phyloP scores from a whole-genome alignment of 2,797 vertebrate genomes.

The Synaphobranchus kaupii region DNA sequence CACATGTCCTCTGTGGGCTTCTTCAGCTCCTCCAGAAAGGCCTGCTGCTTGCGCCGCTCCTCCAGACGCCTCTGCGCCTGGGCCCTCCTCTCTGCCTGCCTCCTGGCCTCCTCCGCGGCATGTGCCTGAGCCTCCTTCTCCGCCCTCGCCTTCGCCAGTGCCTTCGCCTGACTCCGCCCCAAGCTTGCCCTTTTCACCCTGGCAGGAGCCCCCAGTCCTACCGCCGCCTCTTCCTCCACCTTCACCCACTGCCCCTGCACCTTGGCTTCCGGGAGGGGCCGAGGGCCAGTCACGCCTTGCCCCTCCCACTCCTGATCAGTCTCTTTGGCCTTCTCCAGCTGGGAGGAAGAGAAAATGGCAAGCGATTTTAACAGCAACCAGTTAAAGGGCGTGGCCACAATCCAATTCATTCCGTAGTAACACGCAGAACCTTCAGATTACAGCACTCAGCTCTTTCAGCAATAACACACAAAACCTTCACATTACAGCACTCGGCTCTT shows the following conservation, averaged over 20 bases:
- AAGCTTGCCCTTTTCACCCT: conserved; percentile 69
- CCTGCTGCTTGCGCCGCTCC: conserved; percentile 88
- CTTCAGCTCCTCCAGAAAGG: conserved; percentile 92
- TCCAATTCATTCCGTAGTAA: neutral
- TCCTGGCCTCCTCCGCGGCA: conserved; percentile 78
- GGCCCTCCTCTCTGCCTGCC: conserved; percentile 76
- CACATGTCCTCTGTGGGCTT: conserved; percentile 97
- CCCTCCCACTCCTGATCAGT: conserved; percentile 48
- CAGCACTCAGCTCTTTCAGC: neutral
- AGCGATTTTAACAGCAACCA: neutral
- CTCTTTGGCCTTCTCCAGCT: conserved; percentile 66
- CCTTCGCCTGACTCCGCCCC: conserved; percentile 78
- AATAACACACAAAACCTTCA: too few species aligned
- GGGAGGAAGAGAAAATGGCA: neutral
- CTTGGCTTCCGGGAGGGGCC: conserved; percentile 64
- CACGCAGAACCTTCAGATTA: neutral
- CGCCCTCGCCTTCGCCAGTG: conserved; percentile 78
- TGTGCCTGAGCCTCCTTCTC: conserved; percentile 80
- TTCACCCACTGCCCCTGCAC: conserved; percentile 62
- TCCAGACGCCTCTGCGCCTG: conserved; percentile 84
- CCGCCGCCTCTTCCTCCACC: conserved; percentile 55
- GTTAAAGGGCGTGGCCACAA: neutral
- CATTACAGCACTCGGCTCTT: too few species aligned
- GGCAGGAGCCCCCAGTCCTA: conserved; percentile 62
- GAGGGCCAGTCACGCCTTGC: conserved; percentile 38